Conservation (phyloP, 2,888 invertebrate genomes). For the Xylocampa areola region DNA sequence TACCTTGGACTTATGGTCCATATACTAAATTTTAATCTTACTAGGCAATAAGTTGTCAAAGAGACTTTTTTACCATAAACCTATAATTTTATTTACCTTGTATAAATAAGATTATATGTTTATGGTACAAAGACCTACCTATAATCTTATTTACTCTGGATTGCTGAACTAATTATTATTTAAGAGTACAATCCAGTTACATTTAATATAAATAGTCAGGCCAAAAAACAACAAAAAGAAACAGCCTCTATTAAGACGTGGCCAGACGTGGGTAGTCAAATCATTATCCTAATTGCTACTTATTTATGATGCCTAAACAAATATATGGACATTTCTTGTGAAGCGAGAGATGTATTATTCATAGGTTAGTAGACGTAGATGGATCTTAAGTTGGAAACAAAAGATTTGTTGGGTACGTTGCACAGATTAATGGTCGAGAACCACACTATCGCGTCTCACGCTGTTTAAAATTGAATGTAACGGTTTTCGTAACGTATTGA, state of each 20-base stretch:
- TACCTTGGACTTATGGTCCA: too few species aligned
- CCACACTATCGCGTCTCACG: slow-evolving; percentile 61
- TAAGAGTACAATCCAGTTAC: too few species aligned
- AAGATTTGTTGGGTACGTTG: slow-evolving; percentile 81
- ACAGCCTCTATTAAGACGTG: slow-evolving; percentile 39
- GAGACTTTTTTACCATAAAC: too few species aligned
- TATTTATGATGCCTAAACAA: slow-evolving; percentile 61
- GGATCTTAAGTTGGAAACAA: slow-evolving; percentile 75
- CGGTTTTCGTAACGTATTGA: slow-evolving; percentile 70
- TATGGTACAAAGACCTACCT: too few species aligned
- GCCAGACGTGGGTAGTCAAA: slow-evolving; percentile 46
- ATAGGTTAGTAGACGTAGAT: slow-evolving; percentile 71
- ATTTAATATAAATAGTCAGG: too few species aligned
- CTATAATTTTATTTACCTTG: too few species aligned
- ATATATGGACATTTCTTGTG: slow-evolving; percentile 64
- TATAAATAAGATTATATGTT: too few species aligned
- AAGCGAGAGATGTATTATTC: slow-evolving; percentile 74
- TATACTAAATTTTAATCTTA: too few species aligned
- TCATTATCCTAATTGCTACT: slow-evolving; percentile 59
- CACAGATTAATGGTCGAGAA: slow-evolving; percentile 74
- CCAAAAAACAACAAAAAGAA: slow-evolving; percentile 29
- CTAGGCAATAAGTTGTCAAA: too few species aligned
- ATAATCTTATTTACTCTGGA: too few species aligned
- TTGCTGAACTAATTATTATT: too few species aligned
- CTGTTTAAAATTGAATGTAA: slow-evolving; percentile 79